Evolutionary conservation across 92 coral and sea anemone species (phyloP), one percentile per base, ranked within the genome.

Genomic region (Heliopora coerulea): DNA sequence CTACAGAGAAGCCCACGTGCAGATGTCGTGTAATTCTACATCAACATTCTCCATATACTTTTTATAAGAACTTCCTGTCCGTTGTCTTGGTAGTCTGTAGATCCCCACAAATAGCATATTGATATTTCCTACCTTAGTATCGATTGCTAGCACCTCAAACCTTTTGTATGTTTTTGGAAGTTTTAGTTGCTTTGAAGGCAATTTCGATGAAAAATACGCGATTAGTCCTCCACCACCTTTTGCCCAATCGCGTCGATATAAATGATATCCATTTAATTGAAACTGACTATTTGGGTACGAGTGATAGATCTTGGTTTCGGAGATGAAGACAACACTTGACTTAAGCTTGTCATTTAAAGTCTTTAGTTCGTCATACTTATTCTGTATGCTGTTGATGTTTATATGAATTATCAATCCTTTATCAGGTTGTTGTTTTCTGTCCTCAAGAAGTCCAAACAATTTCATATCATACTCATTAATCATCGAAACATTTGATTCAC

Each of bases 21-120:
- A 75, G 20, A 85, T 41, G 48, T 68, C 61, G 46, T 75, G 75
- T 12, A 85, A 49, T 28, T 80, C 89, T 9, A 68, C 81, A 54
- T n/a, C n/a, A n/a, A n/a, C n/a, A n/a, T n/a, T n/a, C n/a, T n/a
- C n/a, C n/a, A n/a, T 85, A 85, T 9, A 80, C 74, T 14, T 67
- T 12, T 54, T 41, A 48, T 49, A 40, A 29, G 50, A 80, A 80
- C 0, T 15, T 1, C 1, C 57, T n/a, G n/a, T 46, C n/a, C 13
- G 13, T 12, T n/a, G 12, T 49, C 19, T 48, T 0, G 85, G 89
- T 8, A 85, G 80, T 70, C 89, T 59, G 58, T 85, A 80, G 17
- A 75, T 41, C 3, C 83, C 85, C 4, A 57, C 19, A 23, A 79
- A 78, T 4, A 41, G 33, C 14, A 84, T 29, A n/a, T 26, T 67